Conservation (phyloP, 2,113 vertebrate species). For the Diglossa brunneiventris region DNA sequence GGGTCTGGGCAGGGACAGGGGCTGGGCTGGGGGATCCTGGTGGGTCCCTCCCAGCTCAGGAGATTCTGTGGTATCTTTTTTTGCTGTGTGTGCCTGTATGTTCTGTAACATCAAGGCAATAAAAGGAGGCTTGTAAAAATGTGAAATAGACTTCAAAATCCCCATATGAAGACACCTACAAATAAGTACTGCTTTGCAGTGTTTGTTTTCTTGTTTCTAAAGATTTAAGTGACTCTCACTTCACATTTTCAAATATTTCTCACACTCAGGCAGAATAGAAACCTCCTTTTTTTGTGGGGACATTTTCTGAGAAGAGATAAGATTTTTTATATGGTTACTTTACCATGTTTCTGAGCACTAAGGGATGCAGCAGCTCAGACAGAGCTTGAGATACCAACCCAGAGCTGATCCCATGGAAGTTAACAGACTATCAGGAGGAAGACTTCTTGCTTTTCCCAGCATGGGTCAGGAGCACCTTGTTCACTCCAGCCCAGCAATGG, state of each 20-base stretch:
- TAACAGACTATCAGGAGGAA: not conserved
- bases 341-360: not conserved
- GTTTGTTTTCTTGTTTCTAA: not conserved
- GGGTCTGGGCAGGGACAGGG: not conserved
- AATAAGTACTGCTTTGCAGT: not conserved
- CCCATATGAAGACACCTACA: not conserved
- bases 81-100: not conserved
- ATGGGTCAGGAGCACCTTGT: not conserved
- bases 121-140: not conserved
- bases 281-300: not conserved
- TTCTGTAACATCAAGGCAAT: not conserved
- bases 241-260: constrained; percentile 1
- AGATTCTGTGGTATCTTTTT: not conserved
- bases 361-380: not conserved
- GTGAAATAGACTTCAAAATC: not conserved
- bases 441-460: not conserved
- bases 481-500: not conserved
- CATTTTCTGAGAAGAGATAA: not conserved
- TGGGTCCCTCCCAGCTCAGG: not conserved
- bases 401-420: not conserved
- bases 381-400: not conserved
- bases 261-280: not conserved
- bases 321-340: not conserved
- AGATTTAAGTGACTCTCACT: not conserved
- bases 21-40: rapidly evolving